Evolutionary conservation across 2,888 invertebrate genomes (phyloP).

Genomic region (Nebria salina): DNA sequence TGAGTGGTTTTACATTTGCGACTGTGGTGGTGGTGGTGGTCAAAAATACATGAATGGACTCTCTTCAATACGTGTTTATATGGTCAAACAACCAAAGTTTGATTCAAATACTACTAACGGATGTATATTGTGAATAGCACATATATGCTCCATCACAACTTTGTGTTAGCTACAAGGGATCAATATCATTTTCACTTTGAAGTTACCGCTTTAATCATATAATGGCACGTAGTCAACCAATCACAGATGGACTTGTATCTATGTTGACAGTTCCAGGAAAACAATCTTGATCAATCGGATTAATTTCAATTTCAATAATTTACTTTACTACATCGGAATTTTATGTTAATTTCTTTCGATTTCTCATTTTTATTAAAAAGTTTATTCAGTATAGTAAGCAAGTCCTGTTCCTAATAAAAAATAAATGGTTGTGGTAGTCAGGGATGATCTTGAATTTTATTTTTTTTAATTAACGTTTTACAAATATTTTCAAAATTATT

Average conservation of each 20-base stretch:
- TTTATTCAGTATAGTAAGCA: no score
- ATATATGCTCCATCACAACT: slow-evolving; percentile 41
- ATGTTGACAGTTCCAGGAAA: slow-evolving; percentile 4
- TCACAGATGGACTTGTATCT: slow-evolving; percentile 5
- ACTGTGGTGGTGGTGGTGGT: not conserved
- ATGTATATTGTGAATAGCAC: slow-evolving; percentile 19
- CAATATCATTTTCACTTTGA: slow-evolving; percentile 51
- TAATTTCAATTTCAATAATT: not conserved
- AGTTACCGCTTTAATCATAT: slow-evolving; percentile 54
- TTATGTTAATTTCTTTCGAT: not conserved
- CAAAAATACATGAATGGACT: slow-evolving; percentile 40
- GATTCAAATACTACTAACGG: slow-evolving; percentile 30
- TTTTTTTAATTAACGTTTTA: no score
- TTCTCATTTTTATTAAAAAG: no score
- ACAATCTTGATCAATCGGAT: slow-evolving; percentile 2
- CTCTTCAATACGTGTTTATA: not conserved
- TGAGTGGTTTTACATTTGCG: not conserved
- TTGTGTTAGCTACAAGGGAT: slow-evolving; percentile 22
- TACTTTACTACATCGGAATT: not conserved
- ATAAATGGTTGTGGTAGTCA: no score
- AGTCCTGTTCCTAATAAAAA: no score
- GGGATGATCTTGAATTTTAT: no score
- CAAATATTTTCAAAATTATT: no score
- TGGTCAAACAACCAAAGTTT: slow-evolving; percentile 39
- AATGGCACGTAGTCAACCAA: slow-evolving; percentile 51